A percentile compares a stretch with the other conserved stretches of the same genome.
These are phyloP conservation scores for Polypedilum vanderplanki DNA, from an alignment of 1,140 invertebrate species.

Conservation along the genomic window DNA sequence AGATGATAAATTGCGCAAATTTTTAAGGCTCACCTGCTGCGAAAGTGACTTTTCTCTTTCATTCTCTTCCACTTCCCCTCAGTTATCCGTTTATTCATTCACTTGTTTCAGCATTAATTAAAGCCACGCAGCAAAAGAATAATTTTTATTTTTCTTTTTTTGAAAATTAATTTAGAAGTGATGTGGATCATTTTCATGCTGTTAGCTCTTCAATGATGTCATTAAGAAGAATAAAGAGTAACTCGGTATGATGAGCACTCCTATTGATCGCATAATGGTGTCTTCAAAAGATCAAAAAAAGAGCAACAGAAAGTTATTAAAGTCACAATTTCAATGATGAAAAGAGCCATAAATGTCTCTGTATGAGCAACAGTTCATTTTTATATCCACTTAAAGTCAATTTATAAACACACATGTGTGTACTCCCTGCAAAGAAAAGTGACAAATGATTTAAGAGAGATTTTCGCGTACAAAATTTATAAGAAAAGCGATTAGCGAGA, in stretches of 20 bases:
- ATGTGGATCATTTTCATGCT: background rate
- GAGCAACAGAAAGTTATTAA: background rate
- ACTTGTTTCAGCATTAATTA: background rate
- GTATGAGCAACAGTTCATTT: background rate
- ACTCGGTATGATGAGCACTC: background rate
- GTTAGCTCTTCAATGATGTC: background rate
- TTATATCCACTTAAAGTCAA: background rate
- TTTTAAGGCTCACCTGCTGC: constrained; percentile 5
- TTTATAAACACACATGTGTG: background rate
- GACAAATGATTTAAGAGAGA: background rate
- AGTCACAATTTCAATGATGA: background rate
- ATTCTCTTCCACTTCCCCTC: background rate
- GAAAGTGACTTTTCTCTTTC: background rate
- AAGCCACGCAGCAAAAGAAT: background rate
- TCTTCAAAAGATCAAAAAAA: background rate
- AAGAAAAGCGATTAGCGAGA: background rate
- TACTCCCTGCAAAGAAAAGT: background rate
- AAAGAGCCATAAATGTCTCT: background rate
- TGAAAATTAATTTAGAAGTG: background rate
- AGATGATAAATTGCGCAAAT: constrained; percentile 7
- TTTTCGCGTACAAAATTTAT: background rate
- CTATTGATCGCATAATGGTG: background rate
- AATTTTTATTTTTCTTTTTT: too few relatives aligned
- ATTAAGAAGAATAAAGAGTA: background rate
- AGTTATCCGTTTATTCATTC: background rate